Evolutionary conservation across 2,888 invertebrate genomes (phyloP).

Genomic region (Dioctria linearis): DNA sequence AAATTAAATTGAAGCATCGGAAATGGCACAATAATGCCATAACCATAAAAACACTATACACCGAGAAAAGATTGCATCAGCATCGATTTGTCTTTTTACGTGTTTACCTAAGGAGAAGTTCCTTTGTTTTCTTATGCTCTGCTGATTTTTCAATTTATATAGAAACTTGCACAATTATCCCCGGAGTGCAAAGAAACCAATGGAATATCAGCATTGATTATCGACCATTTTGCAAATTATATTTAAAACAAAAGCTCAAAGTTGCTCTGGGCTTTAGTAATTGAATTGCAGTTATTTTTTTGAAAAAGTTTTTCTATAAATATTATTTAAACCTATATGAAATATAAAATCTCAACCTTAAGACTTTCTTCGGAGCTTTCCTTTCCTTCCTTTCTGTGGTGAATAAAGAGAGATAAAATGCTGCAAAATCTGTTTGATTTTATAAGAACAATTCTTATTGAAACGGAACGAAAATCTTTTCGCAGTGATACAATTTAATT

Average conservation of each 20-base stretch:
- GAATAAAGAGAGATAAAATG: too few relatives aligned
- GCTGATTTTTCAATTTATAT: constrained; percentile 27
- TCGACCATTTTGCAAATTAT: constrained; percentile 23
- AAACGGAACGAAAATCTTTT: too few relatives aligned
- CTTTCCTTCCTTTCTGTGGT: too few relatives aligned
- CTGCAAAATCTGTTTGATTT: too few relatives aligned
- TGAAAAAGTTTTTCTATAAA: constrained; percentile 15
- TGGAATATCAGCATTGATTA: constrained; percentile 17
- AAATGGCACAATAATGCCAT: constrained; percentile 3
- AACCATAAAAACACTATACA: constrained; percentile 26
- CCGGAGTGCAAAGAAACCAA: background rate
- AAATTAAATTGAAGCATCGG: constrained; percentile 30
- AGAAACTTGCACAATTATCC: constrained; percentile 3
- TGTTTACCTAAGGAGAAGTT: constrained; percentile 28
- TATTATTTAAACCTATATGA: too few relatives aligned
- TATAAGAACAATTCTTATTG: too few relatives aligned
- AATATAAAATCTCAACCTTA: too few relatives aligned
- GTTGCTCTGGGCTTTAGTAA: constrained; percentile 1
- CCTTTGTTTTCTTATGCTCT: background rate
- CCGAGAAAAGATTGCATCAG: constrained; percentile 13
- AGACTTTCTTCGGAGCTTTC: too few relatives aligned
- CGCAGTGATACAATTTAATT: too few relatives aligned
- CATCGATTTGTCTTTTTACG: constrained; percentile 1
- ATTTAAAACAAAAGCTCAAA: background rate
- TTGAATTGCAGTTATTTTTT: constrained; percentile 5